Base-by-base conservation (phyloP, 2,888 invertebrate genomes). In the Lissocephala sabroskyi region DNA sequence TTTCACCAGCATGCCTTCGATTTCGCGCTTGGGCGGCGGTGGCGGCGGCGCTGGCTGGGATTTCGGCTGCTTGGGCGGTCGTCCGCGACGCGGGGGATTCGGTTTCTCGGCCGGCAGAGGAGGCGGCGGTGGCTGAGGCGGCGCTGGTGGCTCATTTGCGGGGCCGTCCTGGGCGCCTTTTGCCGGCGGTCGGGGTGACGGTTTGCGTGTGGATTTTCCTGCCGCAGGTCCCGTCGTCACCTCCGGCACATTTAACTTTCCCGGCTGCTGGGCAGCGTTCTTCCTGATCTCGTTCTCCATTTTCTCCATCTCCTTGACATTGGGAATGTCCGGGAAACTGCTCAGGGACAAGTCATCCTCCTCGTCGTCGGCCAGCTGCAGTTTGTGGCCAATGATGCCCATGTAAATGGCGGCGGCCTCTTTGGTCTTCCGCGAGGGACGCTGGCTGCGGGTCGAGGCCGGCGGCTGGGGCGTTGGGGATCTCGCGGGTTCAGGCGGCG, bases 361-460 rank as follows among this genome's bases (percentile, higher is more conserved):
- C 56, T 89, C 83, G 49, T 88, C 87, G 41, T 88, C 89, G 18
- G 89, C 89, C 59, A 88, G 86, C 14, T 89, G 88, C 42, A 92
- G 84, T 77, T 91, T 91, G 62, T 90, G 88, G 2, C 90, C 90
- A 40, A 92, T 86, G 56, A 92, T 88, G 71, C 91, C 91, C 89
- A 92, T 90, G 61, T 91, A 91, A 45, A 91, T 87, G 5, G 91
- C 88, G 1, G 92, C 92, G 17, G 91, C 91, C 82, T 91, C 91
- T 81, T 92, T 92, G 0, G 91, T 91, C 81, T 91, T 92, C 28
- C 92, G 86, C 7, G 88, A 86, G 0, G 90, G 91, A 32, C 91
- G 68, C 52, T 81, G 79, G 39, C 52, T 64, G 3, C 76, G 61
- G n/a, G 56, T 55, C 17, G 59, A 79, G 77, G 58, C 56, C 49